Conservation (phyloP, 2,888 invertebrate genomes). For the Quadriops clusia region DNA sequence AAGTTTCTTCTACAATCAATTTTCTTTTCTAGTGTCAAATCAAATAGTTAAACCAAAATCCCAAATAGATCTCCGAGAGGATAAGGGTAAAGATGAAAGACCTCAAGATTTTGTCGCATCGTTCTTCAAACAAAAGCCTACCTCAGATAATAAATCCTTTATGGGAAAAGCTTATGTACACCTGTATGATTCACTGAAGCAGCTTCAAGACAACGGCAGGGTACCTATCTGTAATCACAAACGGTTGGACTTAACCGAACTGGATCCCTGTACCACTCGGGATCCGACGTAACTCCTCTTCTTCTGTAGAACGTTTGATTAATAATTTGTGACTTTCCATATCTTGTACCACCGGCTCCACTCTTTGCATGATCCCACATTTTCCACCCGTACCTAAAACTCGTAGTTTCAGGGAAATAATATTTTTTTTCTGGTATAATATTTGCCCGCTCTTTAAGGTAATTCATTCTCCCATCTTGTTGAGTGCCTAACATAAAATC, state of each 20-base stretch:
- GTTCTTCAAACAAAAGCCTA: background rate
- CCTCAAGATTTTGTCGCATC: too few relatives aligned
- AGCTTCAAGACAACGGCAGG: background rate
- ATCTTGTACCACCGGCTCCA: constrained; percentile 30
- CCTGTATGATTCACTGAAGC: background rate
- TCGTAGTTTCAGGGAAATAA: constrained; percentile 40
- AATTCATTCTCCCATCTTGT: constrained; percentile 39
- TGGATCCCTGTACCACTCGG: constrained; percentile 42
- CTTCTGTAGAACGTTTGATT: constrained; percentile 45
- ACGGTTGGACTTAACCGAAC: constrained; percentile 31
- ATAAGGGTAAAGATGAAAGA: too few relatives aligned
- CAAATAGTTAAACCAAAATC: too few relatives aligned
- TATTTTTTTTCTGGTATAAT: constrained; percentile 45
- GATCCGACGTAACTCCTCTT: constrained; percentile 44
- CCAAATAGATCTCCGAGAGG: too few relatives aligned
- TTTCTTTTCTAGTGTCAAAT: too few relatives aligned
- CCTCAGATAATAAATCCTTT: background rate
- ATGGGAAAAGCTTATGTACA: background rate
- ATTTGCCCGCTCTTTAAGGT: constrained; percentile 39
- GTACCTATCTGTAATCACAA: constrained; percentile 23
- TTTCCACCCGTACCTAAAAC: constrained; percentile 49
- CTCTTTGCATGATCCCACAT: constrained; percentile 36
- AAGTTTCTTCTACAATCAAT: too few relatives aligned
- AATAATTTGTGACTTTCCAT: constrained; percentile 41
- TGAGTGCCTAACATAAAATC: constrained; percentile 18